phyloP scores from a whole-genome alignment of 2,113 vertebrate genomes.

The Gallinago paraguaiae region DNA sequence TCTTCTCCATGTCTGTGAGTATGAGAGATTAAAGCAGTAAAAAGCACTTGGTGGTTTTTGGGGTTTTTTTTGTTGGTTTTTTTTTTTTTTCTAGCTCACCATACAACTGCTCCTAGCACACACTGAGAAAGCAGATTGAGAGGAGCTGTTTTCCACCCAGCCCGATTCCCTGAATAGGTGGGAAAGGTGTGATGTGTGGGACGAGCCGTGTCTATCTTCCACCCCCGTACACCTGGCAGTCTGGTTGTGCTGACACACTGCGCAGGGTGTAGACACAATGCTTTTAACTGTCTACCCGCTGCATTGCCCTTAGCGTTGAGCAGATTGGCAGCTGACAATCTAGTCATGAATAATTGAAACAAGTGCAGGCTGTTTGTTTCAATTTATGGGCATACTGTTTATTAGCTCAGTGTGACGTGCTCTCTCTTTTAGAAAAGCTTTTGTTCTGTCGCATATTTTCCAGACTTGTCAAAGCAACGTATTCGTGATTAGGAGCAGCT shows the following conservation, averaged over 20 bases:
- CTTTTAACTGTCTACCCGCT: neutral
- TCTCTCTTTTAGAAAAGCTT: neutral
- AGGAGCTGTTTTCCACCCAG: neutral
- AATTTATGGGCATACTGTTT: neutral
- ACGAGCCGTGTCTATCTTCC: slow-evolving; percentile 13
- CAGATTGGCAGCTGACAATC: neutral
- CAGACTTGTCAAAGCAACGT: neutral
- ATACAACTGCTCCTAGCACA: neutral
- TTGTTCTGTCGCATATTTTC: neutral
- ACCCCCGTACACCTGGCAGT: neutral
- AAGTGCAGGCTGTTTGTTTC: neutral
- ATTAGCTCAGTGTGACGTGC: neutral
- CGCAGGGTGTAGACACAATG: neutral
- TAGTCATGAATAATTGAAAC: neutral
- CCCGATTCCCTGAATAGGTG: neutral
- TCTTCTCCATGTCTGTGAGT: neutral
- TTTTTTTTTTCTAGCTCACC: neutral
- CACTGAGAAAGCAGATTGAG: neutral
- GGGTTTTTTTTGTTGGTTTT: neutral
- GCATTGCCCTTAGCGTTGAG: neutral
- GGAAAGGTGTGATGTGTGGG: slow-evolving; percentile 19
- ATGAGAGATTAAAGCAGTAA: neutral
- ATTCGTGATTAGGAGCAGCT: neutral
- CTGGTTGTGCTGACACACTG: neutral
- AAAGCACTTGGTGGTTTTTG: neutral